Conservation (phyloP, 2,113 vertebrate genomes). For the Notarius lentiginosus region DNA sequence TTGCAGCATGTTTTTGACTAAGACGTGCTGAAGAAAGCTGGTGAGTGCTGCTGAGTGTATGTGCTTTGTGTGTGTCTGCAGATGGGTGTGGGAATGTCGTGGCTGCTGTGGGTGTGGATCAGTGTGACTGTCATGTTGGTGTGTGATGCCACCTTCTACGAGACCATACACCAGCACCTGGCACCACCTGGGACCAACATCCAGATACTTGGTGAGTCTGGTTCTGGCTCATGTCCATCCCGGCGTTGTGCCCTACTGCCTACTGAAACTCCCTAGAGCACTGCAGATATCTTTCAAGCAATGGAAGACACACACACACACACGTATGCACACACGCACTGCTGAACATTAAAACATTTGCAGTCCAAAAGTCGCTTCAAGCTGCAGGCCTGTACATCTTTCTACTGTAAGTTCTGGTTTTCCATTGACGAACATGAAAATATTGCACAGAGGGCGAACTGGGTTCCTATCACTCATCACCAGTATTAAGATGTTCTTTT, state of each 20-base stretch:
- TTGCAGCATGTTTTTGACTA: neutral
- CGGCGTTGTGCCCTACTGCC: neutral
- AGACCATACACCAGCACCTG: slow-evolving; percentile 54
- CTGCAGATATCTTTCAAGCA: slow-evolving; percentile 2
- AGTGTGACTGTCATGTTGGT: slow-evolving; percentile 50
- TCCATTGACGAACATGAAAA: slow-evolving; percentile 12
- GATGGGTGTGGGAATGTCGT: slow-evolving; percentile 55
- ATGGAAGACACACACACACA: slow-evolving; percentile 8
- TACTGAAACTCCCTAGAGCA: neutral
- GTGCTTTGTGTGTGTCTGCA: slow-evolving; percentile 37
- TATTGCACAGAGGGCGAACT: neutral
- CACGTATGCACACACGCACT: neutral
- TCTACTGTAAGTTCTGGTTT: too few relatives aligned
- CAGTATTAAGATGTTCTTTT: slow-evolving; percentile 8
- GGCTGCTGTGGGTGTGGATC: slow-evolving; percentile 53
- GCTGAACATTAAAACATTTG: neutral
- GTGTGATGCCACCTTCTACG: slow-evolving; percentile 52
- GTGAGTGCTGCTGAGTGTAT: neutral
- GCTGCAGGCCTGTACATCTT: neutral
- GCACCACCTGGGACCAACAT: slow-evolving; percentile 54
- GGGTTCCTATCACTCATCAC: neutral
- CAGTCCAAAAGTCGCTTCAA: neutral
- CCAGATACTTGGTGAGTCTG: slow-evolving; percentile 53
- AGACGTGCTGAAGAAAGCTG: slow-evolving; percentile 15
- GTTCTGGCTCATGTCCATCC: slow-evolving; percentile 12